These are phyloP conservation scores for Eupithecia vulgata DNA, from an alignment of 2,888 invertebrate species.

Conservation along the genomic window DNA sequence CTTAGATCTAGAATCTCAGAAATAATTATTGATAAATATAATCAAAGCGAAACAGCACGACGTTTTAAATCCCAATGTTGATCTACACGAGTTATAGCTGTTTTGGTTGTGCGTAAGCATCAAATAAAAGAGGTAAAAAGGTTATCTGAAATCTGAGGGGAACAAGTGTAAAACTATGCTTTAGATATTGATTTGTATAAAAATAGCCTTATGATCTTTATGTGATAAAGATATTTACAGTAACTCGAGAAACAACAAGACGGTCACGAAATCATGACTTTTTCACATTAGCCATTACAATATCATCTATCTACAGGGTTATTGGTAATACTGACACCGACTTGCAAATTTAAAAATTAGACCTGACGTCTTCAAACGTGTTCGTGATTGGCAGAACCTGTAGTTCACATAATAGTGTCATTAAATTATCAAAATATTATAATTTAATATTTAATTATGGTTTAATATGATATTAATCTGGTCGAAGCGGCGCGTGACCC, in stretches of 20 bases:
- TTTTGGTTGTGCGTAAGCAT: neutral
- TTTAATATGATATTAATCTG: too few species aligned
- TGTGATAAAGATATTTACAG: conserved; percentile 12
- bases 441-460: too few species aligned
- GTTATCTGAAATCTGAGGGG: conserved; percentile 1
- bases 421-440: too few species aligned
- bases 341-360: too few species aligned
- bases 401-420: too few species aligned
- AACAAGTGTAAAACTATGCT: neutral
- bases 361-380: too few species aligned
- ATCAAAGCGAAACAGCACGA: neutral
- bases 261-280: neutral
- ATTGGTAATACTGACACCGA: too few species aligned
- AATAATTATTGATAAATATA: neutral
- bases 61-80: neutral
- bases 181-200: conserved; percentile 17
- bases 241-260: neutral
- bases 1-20: too few species aligned
- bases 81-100: neutral
- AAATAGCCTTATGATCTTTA: conserved; percentile 14
- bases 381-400: too few species aligned
- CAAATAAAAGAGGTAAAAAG: conserved; percentile 16
- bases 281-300: neutral
- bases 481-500: too few species aligned
- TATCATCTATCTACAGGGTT: neutral